Percentiles rank a stretch among this genome's conserved stretches.
These are phyloP conservation scores for Melanogrammus aeglefinus DNA, from an alignment of 2,797 vertebrate species.

Conservation along the genomic window DNA sequence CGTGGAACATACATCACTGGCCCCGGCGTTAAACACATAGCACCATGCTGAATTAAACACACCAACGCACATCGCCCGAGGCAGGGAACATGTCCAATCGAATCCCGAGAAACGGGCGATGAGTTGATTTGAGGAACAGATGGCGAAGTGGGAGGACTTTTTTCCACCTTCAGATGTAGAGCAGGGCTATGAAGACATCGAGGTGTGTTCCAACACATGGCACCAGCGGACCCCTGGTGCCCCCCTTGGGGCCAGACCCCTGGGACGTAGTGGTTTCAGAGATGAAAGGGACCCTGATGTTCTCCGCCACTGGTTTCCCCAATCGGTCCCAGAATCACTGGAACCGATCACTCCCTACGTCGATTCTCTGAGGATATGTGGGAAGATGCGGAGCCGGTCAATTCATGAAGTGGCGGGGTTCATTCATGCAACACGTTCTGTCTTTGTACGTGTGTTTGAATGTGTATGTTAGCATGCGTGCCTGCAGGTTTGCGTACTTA, in stretches of 20 bases:
- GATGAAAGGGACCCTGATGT: not conserved
- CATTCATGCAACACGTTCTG: not conserved
- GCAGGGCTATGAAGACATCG: not conserved
- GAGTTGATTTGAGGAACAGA: not conserved
- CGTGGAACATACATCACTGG: not conserved
- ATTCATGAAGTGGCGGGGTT: too few species aligned
- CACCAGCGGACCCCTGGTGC: too few species aligned
- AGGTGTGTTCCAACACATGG: not conserved
- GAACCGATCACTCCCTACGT: not conserved
- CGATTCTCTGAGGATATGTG: not conserved
- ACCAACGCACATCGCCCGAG: not conserved
- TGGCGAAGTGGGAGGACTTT: not conserved
- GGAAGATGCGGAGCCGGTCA: not conserved
- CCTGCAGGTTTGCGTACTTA: not conserved
- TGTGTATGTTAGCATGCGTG: not conserved
- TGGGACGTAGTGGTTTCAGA: not conserved
- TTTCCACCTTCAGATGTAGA: not conserved
- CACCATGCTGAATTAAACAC: not conserved
- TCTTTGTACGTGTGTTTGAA: not conserved
- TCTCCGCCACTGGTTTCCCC: not conserved
- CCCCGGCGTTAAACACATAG: not conserved
- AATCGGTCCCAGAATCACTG: not conserved
- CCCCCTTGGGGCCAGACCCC: too few species aligned
- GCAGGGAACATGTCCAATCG: not conserved
- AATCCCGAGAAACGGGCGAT: not conserved